Percentiles rank a stretch among this genome's conserved stretches.
Evolutionary conservation across 2,113 vertebrate genomes (phyloP).

Genomic region (Syngnathoides biaculeatus): DNA sequence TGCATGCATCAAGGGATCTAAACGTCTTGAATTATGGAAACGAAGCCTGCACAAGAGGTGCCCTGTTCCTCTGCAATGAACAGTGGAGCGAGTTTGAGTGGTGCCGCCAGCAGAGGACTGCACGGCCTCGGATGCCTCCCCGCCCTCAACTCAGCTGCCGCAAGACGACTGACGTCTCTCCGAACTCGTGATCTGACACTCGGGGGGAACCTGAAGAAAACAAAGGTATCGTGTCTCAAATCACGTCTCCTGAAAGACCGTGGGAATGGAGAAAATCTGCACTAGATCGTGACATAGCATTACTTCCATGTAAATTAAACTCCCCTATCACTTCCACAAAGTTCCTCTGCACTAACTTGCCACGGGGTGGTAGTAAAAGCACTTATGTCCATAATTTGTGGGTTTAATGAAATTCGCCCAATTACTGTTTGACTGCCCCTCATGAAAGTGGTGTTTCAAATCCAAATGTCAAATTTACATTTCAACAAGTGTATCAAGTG

Average conservation of each 20-base stretch:
- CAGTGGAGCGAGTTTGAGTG: constrained; percentile 8
- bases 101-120: constrained; percentile 40
- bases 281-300: too few species aligned
- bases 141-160: constrained; percentile 40
- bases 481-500: too few species aligned
- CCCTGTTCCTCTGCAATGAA: constrained; percentile 28
- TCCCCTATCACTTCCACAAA: background rate
- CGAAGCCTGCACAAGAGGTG: constrained; percentile 16
- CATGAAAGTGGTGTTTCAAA: too few species aligned
- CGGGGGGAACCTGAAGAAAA: constrained; percentile 69
- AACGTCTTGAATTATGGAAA: constrained; percentile 43
- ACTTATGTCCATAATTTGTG: too few species aligned
- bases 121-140: constrained; percentile 27
- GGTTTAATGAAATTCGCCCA: too few species aligned
- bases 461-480: too few species aligned
- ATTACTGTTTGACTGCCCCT: too few species aligned
- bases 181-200: constrained; percentile 74
- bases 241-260: background rate
- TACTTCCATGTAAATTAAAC: too few species aligned
- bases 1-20: background rate
- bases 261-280: too few species aligned
- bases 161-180: constrained; percentile 69
- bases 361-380: too few species aligned
- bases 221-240: constrained; percentile 34
- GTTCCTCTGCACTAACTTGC: too few species aligned